Evolutionary conservation across 2,113 vertebrate genomes (phyloP).

Genomic region (Phoenicopterus ruber): DNA sequence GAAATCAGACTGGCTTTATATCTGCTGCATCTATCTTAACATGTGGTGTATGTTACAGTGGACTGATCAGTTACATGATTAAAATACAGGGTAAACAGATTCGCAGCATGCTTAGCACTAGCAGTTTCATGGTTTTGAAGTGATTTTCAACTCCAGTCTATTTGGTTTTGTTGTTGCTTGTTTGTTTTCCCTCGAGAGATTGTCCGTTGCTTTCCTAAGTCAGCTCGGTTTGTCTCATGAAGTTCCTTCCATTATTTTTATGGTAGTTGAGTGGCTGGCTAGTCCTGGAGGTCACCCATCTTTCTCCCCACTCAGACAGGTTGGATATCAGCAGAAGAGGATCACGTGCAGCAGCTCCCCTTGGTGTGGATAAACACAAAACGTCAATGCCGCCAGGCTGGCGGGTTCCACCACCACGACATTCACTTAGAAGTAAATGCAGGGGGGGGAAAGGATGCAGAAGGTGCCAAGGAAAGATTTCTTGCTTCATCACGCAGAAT

Average conservation of each 20-base stretch:
- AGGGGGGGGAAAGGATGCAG: not conserved
- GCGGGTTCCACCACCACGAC: not conserved
- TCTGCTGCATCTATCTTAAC: constrained; percentile 29
- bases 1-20: constrained; percentile 42
- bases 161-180: not conserved
- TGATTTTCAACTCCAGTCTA: not conserved
- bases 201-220: not conserved
- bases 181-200: not conserved
- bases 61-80: constrained; percentile 16
- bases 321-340: not conserved
- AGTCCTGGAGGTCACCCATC: not conserved
- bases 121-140: not conserved
- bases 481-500: not conserved
- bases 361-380: not conserved
- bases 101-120: not conserved
- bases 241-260: not conserved
- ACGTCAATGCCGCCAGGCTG: not conserved
- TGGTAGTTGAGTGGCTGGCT: not conserved
- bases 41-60: constrained; percentile 24
- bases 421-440: not conserved
- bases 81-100: constrained; percentile 18
- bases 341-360: not conserved
- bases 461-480: not conserved
- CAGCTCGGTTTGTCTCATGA: not conserved
- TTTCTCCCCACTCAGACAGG: not conserved